Evolutionary conservation across 2,113 vertebrate genomes (phyloP).

Genomic region (Lamprologus ornatipinnis): DNA sequence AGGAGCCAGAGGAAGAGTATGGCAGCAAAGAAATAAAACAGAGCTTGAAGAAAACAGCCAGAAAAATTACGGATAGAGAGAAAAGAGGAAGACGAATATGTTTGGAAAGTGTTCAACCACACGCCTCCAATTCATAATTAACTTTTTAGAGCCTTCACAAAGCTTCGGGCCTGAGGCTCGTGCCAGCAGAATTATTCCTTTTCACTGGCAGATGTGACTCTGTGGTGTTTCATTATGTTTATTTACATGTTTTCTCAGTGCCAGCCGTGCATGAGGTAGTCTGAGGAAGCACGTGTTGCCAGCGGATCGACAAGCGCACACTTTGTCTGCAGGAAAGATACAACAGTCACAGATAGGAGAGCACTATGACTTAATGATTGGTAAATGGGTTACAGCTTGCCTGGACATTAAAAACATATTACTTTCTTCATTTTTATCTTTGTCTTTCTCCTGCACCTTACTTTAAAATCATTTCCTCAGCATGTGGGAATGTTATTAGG

Average conservation of each 20-base stretch:
- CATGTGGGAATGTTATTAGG: background rate
- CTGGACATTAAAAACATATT: background rate
- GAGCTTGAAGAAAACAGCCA: constrained; percentile 8
- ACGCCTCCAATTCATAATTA: constrained; percentile 70
- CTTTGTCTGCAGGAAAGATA: constrained; percentile 45
- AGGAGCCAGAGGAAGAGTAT: constrained; percentile 57
- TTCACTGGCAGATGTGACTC: constrained; percentile 59
- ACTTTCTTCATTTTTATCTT: background rate
- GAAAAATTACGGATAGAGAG: background rate
- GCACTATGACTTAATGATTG: background rate
- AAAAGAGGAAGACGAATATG: constrained; percentile 8
- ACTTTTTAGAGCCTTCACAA: constrained; percentile 61
- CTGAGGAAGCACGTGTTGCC: constrained; percentile 43
- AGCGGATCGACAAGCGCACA: constrained; percentile 13
- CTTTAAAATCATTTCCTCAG: background rate
- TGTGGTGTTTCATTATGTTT: constrained; percentile 60
- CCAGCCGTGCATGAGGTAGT: constrained; percentile 26
- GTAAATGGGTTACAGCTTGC: background rate
- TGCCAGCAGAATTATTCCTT: constrained; percentile 46
- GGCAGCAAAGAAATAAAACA: constrained; percentile 13
- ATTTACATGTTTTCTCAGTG: constrained; percentile 58
- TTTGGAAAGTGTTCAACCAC: constrained; percentile 56
- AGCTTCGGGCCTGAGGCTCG: constrained; percentile 36
- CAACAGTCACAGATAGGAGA: background rate
- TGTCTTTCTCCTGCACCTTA: background rate